Percentiles rank a stretch among this genome's conserved stretches.
phyloP scores from a whole-genome alignment of 1,140 invertebrate species.

The Gyrodactylus bullatarudis region DNA sequence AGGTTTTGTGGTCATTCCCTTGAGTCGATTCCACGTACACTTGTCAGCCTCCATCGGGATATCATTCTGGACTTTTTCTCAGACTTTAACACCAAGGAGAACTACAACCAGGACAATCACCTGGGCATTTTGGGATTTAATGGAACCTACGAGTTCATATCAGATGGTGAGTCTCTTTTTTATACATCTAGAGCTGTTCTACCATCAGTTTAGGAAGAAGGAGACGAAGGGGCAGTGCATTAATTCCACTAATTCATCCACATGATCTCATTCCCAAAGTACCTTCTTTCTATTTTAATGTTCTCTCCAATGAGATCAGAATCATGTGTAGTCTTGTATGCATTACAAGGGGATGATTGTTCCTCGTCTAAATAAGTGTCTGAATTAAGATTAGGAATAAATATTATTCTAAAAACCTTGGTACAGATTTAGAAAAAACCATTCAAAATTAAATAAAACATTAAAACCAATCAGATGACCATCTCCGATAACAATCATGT shows the following conservation, averaged over 20 bases:
- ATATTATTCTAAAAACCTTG: no score
- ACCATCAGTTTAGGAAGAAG: background rate
- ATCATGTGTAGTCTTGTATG: background rate
- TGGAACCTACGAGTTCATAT: constrained; percentile 41
- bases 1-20: constrained; percentile 70
- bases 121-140: constrained; percentile 29
- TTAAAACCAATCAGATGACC: no score
- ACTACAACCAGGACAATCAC: constrained; percentile 18
- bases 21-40: constrained; percentile 13
- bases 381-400: no score
- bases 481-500: no score
- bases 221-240: background rate
- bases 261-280: background rate
- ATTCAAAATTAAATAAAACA: no score
- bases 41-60: constrained; percentile 40
- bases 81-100: constrained; percentile 39
- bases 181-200: background rate
- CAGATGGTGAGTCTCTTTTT: constrained; percentile 5
- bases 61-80: constrained; percentile 77
- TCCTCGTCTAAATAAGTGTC: background rate
- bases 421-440: no score
- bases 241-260: background rate
- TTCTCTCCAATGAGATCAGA: background rate
- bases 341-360: background rate
- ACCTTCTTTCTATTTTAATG: background rate